Evolutionary conservation across 1,140 invertebrate genomes (phyloP).

Genomic region (Aphelinus atriplicis): DNA sequence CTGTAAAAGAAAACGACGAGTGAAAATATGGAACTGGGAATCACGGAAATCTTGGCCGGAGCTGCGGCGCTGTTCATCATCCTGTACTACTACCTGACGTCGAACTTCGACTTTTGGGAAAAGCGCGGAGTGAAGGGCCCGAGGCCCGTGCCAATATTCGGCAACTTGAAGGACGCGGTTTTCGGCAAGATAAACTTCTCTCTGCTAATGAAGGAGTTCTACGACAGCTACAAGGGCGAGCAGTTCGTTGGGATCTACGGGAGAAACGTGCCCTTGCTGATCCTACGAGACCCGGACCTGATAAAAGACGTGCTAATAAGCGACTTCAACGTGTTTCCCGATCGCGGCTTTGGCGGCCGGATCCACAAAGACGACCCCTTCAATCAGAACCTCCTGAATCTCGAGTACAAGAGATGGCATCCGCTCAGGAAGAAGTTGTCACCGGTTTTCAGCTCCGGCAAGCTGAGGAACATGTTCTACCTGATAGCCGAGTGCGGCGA

Average conservation of each 20-base stretch:
- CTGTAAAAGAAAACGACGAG: background rate
- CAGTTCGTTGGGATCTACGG: conserved; percentile 61
- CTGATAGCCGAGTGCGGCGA: conserved; percentile 58
- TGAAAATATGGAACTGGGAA: conserved; percentile 12
- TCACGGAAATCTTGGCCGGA: conserved; percentile 5
- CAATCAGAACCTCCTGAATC: conserved; percentile 51
- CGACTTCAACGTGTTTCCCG: conserved; percentile 63
- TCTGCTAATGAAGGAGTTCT: conserved; percentile 43
- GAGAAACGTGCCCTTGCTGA: conserved; percentile 52
- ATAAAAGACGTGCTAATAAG: conserved; percentile 65
- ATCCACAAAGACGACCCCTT: conserved; percentile 61
- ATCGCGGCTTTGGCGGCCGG: conserved; percentile 54
- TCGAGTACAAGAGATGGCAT: conserved; percentile 64
- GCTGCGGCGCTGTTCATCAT: background rate
- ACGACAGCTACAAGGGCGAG: conserved; percentile 52
- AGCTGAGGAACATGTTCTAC: conserved; percentile 66
- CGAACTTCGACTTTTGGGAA: conserved; percentile 42
- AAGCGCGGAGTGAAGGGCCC: conserved; percentile 40
- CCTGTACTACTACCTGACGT: conserved; percentile 21
- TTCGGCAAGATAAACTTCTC: conserved; percentile 7
- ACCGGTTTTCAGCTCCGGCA: conserved; percentile 65
- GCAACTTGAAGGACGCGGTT: conserved; percentile 44
- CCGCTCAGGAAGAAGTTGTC: conserved; percentile 64
- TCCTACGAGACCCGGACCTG: conserved; percentile 62
- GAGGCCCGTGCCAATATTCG: conserved; percentile 47